These are phyloP conservation scores for Drosophila borborema DNA, from an alignment of 2,888 invertebrate species.

Conservation along the genomic window DNA sequence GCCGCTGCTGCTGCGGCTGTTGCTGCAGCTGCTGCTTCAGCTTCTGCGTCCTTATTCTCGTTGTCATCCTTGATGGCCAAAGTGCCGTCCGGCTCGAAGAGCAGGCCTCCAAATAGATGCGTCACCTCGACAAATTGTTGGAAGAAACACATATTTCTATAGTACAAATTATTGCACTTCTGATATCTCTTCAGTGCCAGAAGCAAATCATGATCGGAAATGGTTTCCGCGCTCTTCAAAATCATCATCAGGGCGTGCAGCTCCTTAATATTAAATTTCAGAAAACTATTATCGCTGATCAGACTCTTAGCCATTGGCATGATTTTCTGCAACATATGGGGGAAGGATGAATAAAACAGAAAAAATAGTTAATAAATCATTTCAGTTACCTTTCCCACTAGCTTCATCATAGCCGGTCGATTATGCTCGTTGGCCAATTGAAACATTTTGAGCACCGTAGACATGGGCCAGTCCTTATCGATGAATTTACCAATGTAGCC, in stretches of 20 bases:
- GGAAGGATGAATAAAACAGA: no score
- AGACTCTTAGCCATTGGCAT: constrained; percentile 41
- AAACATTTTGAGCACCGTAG: constrained; percentile 55
- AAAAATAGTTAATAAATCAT: not conserved
- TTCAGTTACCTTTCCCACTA: constrained; percentile 37
- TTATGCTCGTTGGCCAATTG: constrained; percentile 58
- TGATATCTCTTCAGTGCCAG: constrained; percentile 54
- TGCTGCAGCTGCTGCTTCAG: not conserved
- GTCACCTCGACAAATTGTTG: constrained; percentile 56
- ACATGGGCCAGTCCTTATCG: constrained; percentile 50
- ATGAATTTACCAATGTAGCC: constrained; percentile 50
- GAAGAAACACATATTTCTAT: constrained; percentile 49
- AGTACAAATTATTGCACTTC: constrained; percentile 46
- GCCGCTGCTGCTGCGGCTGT: not conserved
- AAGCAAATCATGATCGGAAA: constrained; percentile 39
- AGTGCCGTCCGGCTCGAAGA: constrained; percentile 55
- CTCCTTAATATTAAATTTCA: constrained; percentile 42
- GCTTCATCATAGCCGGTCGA: constrained; percentile 34
- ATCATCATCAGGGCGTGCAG: constrained; percentile 53
- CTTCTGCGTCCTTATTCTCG: not conserved
- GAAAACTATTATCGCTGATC: constrained; percentile 45
- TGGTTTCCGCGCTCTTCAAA: constrained; percentile 22
- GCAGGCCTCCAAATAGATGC: constrained; percentile 35
- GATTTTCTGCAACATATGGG: constrained; percentile 44
- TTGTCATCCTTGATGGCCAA: constrained; percentile 15